These are phyloP conservation scores for Drosophila basisetae DNA, from an alignment of 2,888 invertebrate species.

Conservation along the genomic window DNA sequence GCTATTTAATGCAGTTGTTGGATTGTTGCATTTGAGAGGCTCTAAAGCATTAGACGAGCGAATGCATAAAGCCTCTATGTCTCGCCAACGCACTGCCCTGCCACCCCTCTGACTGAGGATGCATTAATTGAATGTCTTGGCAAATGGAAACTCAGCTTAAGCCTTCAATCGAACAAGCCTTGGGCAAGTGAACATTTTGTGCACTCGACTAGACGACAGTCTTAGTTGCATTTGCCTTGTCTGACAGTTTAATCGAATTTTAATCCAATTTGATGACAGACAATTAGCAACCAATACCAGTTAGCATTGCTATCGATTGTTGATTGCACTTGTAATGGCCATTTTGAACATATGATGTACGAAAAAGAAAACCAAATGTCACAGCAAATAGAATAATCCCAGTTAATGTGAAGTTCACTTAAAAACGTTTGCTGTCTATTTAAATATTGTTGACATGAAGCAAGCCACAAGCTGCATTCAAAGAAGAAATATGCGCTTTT, in stretches of 20 bases:
- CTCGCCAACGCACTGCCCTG: not conserved
- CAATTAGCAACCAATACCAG: constrained; percentile 53
- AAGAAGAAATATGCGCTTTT: not conserved
- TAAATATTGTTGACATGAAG: not conserved
- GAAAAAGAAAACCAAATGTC: not conserved
- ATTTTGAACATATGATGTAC: not conserved
- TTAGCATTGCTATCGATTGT: constrained; percentile 20
- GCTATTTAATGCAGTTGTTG: constrained; percentile 52
- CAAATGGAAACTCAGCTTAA: constrained; percentile 61
- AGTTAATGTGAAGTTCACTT: not conserved
- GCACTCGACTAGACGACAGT: constrained; percentile 16
- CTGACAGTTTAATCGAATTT: constrained; percentile 56
- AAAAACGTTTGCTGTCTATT: not conserved
- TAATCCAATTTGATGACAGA: constrained; percentile 61
- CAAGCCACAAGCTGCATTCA: not conserved
- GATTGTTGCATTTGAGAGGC: constrained; percentile 34
- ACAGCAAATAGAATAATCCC: not conserved
- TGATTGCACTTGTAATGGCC: constrained; percentile 11
- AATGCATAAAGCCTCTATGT: not conserved
- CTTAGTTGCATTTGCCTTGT: constrained; percentile 49
- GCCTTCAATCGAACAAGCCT: constrained; percentile 42
- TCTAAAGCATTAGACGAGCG: constrained; percentile 39
- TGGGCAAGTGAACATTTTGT: constrained; percentile 36
- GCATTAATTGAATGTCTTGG: constrained; percentile 62
- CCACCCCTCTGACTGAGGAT: constrained; percentile 8